Base-by-base conservation (phyloP, 2,113 vertebrate species). In the Calidris pygmaea region DNA sequence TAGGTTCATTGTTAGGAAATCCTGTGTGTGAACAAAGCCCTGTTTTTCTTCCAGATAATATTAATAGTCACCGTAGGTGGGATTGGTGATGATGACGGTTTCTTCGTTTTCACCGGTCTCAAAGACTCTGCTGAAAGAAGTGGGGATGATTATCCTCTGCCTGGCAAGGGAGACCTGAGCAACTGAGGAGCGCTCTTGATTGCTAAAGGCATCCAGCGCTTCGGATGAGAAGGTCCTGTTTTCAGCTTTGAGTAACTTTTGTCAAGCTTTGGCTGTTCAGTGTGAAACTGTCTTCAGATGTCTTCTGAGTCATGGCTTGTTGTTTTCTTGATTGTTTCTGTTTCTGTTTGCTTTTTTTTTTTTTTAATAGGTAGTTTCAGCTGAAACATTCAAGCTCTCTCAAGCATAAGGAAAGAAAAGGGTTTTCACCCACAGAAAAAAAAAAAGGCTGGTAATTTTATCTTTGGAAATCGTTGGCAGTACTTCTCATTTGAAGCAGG, bases 21-120 rank as follows among this genome's bases (percentile, higher is more conserved):
- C 86, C 94, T 78, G 91, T 72, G 73, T 66, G 45, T 6, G 78
- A 89, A 82, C 81, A 96, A 94, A 95, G 85, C 71, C 74, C 45
- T 52, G 43, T 55, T 85, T 89, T 82, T 79, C 81, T 82, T 90
- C 58, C 71, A 85, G 76, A 66, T 56, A 32, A 35, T 41, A 53
- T 66, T 73, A 88, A 59, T 76, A 88, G 68, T n/a, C 43, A 6
- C 50, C 1, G 1, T 35, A 35, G 14, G 21, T 65, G 62, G 62
- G 48, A 9, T 9, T 70, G 65, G 47, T 50, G 50, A 73, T 41
- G 81, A 39, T 60, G 76, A 45, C 20, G n/a, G 75, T 55, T 85
- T 76, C 63, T 71, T 79, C 32, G 4, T 95, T 90, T 92, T 70
- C 75, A 83, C 41, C 37, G 29, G 45, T 77, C 85, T 84, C 53